These are phyloP conservation scores for Cheilosia scutellata DNA, from an alignment of 2,888 invertebrate genomes.

Conservation along the genomic window DNA sequence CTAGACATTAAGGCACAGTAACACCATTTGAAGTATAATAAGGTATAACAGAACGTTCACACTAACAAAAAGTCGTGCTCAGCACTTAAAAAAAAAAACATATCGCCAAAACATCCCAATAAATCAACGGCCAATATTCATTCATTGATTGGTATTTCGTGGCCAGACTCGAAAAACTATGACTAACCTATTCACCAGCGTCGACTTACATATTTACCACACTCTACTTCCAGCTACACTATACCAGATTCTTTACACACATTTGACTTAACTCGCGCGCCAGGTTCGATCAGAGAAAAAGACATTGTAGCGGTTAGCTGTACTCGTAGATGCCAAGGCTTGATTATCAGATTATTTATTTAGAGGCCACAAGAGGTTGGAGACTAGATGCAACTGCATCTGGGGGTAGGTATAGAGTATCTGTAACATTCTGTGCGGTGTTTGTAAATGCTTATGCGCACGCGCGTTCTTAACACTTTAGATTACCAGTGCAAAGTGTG, in stretches of 20 bases:
- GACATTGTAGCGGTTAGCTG: slow-evolving; percentile 57
- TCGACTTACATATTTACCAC: not conserved
- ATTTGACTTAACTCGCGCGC: slow-evolving; percentile 43
- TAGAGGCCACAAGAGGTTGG: slow-evolving; percentile 47
- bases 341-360: slow-evolving; percentile 71
- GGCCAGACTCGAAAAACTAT: slow-evolving; percentile 49
- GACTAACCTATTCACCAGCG: slow-evolving; percentile 43
- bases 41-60: slow-evolving; percentile 34
- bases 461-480: slow-evolving; percentile 47
- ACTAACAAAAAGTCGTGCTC: slow-evolving; percentile 38
- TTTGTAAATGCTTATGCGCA: slow-evolving; percentile 28
- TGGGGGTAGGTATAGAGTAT: slow-evolving; percentile 26
- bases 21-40: slow-evolving; percentile 47
- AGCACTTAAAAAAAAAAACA: slow-evolving; percentile 19
- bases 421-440: slow-evolving; percentile 31
- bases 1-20: slow-evolving; percentile 30
- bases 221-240: slow-evolving; percentile 16
- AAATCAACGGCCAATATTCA: slow-evolving; percentile 64
- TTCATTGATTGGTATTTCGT: slow-evolving; percentile 64
- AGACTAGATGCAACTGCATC: slow-evolving; percentile 22
- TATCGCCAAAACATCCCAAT: slow-evolving; percentile 51
- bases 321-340: slow-evolving; percentile 40
- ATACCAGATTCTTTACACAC: slow-evolving; percentile 38
- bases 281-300: slow-evolving; percentile 25
- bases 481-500: slow-evolving; percentile 17